Percentiles rank a stretch among this genome's conserved stretches.
These are phyloP conservation scores for human DNA, from an alignment of 2,113 vertebrate genomes.

Conservation along the genomic window DNA sequence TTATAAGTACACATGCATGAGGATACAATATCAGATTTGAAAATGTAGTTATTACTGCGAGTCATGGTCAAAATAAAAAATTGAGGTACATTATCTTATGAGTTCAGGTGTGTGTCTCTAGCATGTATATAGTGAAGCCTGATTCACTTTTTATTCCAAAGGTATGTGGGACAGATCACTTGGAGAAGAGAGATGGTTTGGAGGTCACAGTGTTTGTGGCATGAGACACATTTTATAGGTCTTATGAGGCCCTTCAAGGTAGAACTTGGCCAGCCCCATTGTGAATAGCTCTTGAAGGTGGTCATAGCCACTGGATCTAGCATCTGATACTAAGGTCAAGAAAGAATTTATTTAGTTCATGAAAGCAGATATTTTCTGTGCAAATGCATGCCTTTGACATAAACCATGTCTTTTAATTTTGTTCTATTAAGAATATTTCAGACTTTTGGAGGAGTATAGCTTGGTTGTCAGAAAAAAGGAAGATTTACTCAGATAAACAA, in stretches of 20 bases:
- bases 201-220: neutral
- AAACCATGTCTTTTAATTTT: neutral
- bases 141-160: neutral
- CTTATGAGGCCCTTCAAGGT: neutral
- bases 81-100: neutral
- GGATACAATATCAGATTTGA: neutral
- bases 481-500: neutral
- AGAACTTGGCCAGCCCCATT: neutral
- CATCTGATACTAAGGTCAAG: neutral
- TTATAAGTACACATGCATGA: neutral
- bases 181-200: neutral
- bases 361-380: constrained; percentile 27
- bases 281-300: neutral
- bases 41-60: neutral
- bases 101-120: neutral
- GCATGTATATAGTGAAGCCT: neutral
- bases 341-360: neutral
- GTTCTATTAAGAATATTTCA: neutral
- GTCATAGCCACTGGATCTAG: neutral
- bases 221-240: too few species aligned
- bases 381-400: neutral
- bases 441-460: neutral
- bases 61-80: neutral
- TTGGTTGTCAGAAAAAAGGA: neutral
- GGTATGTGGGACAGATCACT: neutral